Base-by-base conservation (phyloP, 2,888 invertebrate genomes). In the Drosophila stalkeri region DNA sequence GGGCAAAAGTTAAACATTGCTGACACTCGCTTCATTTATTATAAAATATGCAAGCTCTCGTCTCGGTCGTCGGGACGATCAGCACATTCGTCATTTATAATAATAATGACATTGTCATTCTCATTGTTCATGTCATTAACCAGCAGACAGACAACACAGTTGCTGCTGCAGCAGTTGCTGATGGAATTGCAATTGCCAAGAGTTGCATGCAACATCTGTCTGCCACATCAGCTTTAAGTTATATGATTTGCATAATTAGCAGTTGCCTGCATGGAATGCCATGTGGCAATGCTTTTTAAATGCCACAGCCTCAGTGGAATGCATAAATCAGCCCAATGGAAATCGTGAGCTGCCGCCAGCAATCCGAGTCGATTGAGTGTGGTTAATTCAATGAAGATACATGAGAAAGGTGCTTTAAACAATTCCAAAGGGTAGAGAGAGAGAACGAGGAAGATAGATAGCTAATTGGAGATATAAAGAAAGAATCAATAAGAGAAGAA, bases 11-110 rank as follows among this genome's bases (percentile, higher is more conserved):
- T 87, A 87, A 84, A 85, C 88, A 84, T 74, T 64, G 88, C 88
- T 84, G 90, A 87, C 84, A 84, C 82, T 77, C 88, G 89, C 82
- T 89, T 88, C 88, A 89, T 89, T 90, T 90, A 79, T 77, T 77
- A 89, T 86, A 79, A 90, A 86, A 86, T 86, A 86, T 89, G 84
- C 79, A 89, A 77, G 72, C 72, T 64, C 33, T 27, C 18, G 16
- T 33, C 44, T n/a, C 37, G 16, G 31, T 43, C 39, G 41, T 49
- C 44, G 41, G 27, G 39, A 43, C 44, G 70, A 80, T 77, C 70
- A 70, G 60, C 72, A 85, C 85, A 89, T 79, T 72, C 71, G 69
- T 79, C 72, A 79, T 79, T 87, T 89, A 20, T 51, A 35, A 35
- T 14, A 87, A 89, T 86, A 75, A 84, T 81, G 80, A 23, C 80